These are phyloP conservation scores for Drosophila borborema DNA, from an alignment of 2,888 invertebrate species.

Conservation along the genomic window DNA sequence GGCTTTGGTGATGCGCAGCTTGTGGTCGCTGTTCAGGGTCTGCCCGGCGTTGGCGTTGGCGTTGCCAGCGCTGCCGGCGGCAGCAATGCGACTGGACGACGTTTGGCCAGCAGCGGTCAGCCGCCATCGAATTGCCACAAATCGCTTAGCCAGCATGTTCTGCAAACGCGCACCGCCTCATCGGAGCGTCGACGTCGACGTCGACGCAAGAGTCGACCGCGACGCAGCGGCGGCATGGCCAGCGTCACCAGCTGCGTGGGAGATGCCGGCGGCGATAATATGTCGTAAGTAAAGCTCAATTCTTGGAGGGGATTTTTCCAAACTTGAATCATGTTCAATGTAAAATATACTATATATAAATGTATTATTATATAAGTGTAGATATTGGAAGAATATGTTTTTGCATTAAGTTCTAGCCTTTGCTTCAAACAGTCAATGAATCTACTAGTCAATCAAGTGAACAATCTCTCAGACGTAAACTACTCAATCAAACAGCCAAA, in stretches of 20 bases:
- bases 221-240: slow-evolving; percentile 81
- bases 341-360: too few relatives aligned
- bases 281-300: slow-evolving; percentile 76
- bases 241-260: slow-evolving; percentile 80
- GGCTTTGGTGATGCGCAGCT: slow-evolving; percentile 84
- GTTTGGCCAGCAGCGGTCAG: slow-evolving; percentile 81
- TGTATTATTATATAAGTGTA: too few relatives aligned
- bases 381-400: too few relatives aligned
- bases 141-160: slow-evolving; percentile 84
- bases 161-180: slow-evolving; percentile 83
- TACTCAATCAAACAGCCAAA: too few relatives aligned
- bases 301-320: too few relatives aligned
- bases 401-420: too few relatives aligned
- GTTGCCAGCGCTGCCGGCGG: slow-evolving; percentile 58
- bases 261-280: slow-evolving; percentile 80
- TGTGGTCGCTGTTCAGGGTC: slow-evolving; percentile 82
- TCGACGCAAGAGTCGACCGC: slow-evolving; percentile 83
- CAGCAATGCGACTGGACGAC: slow-evolving; percentile 83
- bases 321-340: too few relatives aligned
- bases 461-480: too few relatives aligned
- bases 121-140: slow-evolving; percentile 69
- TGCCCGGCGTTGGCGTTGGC: slow-evolving; percentile 30
- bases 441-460: too few relatives aligned
- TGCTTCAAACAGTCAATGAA: too few relatives aligned
- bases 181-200: slow-evolving; percentile 84